Evolutionary conservation across 2,797 vertebrate genomes (phyloP), one percentile per base, ranked within the genome.

Genomic region (Nasua narica): DNA sequence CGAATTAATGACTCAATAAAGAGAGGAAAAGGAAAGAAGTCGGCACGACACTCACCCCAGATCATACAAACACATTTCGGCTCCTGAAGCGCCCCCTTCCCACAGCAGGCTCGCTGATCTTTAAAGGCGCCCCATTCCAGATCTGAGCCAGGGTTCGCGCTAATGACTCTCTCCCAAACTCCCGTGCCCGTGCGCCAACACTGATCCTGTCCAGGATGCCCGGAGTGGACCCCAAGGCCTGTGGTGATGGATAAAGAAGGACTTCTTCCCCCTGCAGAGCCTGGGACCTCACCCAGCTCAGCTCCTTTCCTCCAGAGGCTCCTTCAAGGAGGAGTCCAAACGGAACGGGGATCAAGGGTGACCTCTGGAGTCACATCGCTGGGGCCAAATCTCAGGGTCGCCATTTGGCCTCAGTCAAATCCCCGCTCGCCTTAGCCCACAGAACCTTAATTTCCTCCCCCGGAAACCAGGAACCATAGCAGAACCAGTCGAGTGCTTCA

Each of bases 1-100:
- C 97, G 98, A 98, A 98, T 98, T 97, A 98, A 98, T 62, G 52
- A 96, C 96, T 98, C 98, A 92, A 97, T 98, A 98, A 97, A 98
- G 85, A 88, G 94, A 98, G 96, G 97, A 89, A 87, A 98, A 97
- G 97, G 96, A 97, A 37, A 78, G 95, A 97, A 94, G 95, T 93
- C 97, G 97, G 97, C 58, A 37, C 40, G 56, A 85, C 72, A 46
- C 96, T 96, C 72, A 62, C 79, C 96, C 97, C 95, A 84, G 96
- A 93, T 97, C 97, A 97, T 96, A 95, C 89, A 96, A 90, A 96
- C 94, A 93, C 60, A 95, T 93, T 95, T 76, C 4, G 54, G 78
- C 65, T 70, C 35, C 74, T 25, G 32, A 18, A 5, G 19, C 78
- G 79, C 2, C 48, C 60, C 87, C 93, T 77, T 2, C 0, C 83